Evolutionary conservation across 2,113 vertebrate species (phyloP).

Genomic region (Pterophyllum scalare): DNA sequence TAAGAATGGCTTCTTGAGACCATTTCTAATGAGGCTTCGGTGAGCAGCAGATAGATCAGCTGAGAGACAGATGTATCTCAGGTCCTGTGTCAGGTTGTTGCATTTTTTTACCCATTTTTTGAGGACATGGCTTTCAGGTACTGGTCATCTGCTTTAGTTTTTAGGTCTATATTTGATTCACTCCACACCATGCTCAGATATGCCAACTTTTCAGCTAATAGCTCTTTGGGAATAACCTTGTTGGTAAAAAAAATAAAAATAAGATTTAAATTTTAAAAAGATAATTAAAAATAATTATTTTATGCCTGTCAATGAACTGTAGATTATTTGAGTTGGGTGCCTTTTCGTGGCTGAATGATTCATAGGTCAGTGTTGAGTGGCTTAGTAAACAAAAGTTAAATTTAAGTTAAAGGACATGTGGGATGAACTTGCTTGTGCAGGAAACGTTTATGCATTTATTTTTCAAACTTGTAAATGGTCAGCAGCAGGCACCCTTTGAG

Average conservation of each 20-base stretch:
- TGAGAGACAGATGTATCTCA: no score
- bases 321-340: no score
- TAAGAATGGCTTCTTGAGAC: not conserved
- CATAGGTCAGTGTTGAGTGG: not conserved
- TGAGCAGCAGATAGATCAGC: no score
- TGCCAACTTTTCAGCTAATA: not conserved
- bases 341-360: no score
- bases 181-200: not conserved
- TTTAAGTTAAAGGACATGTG: not conserved
- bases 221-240: not conserved
- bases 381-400: not conserved
- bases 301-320: no score
- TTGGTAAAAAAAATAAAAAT: no score
- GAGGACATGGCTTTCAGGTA: no score
- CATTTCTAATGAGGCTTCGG: not conserved
- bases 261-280: no score
- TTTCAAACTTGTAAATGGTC: not conserved
- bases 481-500: not conserved
- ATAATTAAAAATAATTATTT: no score
- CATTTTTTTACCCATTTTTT: no score
- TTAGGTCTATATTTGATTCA: not conserved
- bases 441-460: not conserved
- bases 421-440: accelerated
- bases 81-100: no score
- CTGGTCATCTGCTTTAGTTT: not conserved